A percentile compares a stretch with the other conserved stretches of the same genome.
Evolutionary conservation across 1,140 invertebrate species (phyloP).

Genomic region (Cydia amplana): DNA sequence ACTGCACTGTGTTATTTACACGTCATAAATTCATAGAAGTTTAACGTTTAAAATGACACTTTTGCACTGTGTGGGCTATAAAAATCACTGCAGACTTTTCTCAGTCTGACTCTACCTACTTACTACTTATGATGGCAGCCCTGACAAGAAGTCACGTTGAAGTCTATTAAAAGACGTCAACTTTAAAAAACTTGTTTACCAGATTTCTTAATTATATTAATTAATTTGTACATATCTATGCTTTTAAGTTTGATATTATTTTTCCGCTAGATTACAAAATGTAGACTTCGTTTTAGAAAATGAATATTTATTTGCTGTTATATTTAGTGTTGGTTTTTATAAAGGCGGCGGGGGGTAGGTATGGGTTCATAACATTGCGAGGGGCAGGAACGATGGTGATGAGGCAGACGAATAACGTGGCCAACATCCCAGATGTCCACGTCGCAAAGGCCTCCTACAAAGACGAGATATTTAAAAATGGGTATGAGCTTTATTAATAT

Average conservation of each 20-base stretch:
- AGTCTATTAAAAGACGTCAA: slow-evolving; percentile 5
- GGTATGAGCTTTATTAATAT: slow-evolving; percentile 48
- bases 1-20: too few species aligned
- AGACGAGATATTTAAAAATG: slow-evolving; percentile 65
- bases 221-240: slow-evolving; percentile 24
- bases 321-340: slow-evolving; percentile 40
- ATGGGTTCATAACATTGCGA: slow-evolving; percentile 55
- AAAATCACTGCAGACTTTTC: too few species aligned
- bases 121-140: neutral
- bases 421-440: slow-evolving; percentile 53
- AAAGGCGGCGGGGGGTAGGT: slow-evolving; percentile 45
- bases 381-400: slow-evolving; percentile 41
- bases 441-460: slow-evolving; percentile 61
- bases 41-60: too few species aligned
- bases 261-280: neutral
- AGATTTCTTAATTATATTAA: slow-evolving; percentile 23
- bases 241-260: neutral
- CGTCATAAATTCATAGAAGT: too few species aligned
- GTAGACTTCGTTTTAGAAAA: slow-evolving; percentile 33
- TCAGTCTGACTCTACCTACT: too few species aligned
- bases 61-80: too few species aligned
- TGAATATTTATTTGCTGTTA: slow-evolving; percentile 38
- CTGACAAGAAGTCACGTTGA: slow-evolving; percentile 1
- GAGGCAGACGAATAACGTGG: slow-evolving; percentile 45
- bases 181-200: slow-evolving; percentile 18